Percentiles rank a stretch among this genome's conserved stretches.
These are phyloP conservation scores for Synergus umbraculus DNA, from an alignment of 2,888 invertebrate species.

Conservation along the genomic window DNA sequence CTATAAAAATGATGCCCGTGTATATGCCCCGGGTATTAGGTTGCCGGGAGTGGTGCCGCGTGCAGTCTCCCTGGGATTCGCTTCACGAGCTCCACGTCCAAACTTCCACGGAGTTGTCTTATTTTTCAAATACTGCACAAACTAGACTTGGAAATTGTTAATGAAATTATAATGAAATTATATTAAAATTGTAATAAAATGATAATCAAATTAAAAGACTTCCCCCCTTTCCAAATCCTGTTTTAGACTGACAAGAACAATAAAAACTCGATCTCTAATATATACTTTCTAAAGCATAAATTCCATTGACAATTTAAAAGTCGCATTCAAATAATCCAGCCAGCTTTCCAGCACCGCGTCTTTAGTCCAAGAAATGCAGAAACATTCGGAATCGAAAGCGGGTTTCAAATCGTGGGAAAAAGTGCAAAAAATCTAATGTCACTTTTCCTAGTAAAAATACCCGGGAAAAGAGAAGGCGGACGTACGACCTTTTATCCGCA, in stretches of 20 bases:
- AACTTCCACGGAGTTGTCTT: constrained; percentile 26
- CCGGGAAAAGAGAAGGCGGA: constrained; percentile 36
- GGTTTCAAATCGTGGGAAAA: constrained; percentile 49
- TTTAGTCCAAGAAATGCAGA: constrained; percentile 1
- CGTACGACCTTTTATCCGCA: constrained; percentile 28
- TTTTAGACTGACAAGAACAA: not conserved
- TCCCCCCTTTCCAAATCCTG: not conserved
- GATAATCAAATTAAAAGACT: too few species aligned
- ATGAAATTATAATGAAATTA: too few species aligned
- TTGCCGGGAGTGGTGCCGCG: constrained; percentile 51
- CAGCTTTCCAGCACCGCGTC: not conserved
- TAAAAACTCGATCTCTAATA: not conserved
- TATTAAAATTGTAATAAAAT: too few species aligned
- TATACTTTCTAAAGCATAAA: not conserved
- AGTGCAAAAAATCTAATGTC: constrained; percentile 29
- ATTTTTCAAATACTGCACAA: constrained; percentile 5
- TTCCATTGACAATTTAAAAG: not conserved
- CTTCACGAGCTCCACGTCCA: constrained; percentile 40
- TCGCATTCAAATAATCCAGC: not conserved
- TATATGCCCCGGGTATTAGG: constrained; percentile 72
- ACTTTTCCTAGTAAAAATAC: constrained; percentile 28
- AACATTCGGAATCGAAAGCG: constrained; percentile 19
- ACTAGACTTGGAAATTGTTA: not conserved
- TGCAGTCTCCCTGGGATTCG: constrained; percentile 58
- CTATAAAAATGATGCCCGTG: constrained; percentile 75